phyloP scores from a whole-genome alignment of 1,140 invertebrate species.

The Megalopta genalis region DNA sequence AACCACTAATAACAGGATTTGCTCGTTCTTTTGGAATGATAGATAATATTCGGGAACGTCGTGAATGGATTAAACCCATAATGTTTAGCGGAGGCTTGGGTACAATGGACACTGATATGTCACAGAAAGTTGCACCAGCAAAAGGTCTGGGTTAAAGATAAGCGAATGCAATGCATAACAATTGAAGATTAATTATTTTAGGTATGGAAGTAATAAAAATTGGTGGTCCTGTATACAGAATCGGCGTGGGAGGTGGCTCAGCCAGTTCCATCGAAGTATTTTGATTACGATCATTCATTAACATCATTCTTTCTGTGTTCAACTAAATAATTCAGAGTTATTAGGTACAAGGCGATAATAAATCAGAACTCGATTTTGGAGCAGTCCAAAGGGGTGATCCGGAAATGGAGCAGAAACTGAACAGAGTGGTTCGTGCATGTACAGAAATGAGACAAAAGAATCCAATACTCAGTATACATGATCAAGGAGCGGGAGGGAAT shows the following conservation, averaged over 20 bases:
- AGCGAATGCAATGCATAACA: neutral
- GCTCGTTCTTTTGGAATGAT: conserved; percentile 93
- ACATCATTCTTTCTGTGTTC: neutral
- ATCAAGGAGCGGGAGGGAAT: conserved; percentile 98
- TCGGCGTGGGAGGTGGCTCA: conserved; percentile 97
- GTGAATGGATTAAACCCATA: conserved; percentile 98
- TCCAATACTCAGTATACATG: conserved; percentile 96
- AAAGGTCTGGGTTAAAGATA: conserved; percentile 81
- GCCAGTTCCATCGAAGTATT: conserved; percentile 95
- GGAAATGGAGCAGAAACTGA: conserved; percentile 99
- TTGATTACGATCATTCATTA: no score
- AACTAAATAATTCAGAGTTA: conserved; percentile 1
- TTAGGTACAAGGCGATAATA: conserved; percentile 93
- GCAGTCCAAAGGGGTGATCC: conserved; percentile 98
- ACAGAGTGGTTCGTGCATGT: conserved; percentile 95
- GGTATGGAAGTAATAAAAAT: conserved; percentile 95
- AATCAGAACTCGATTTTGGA: conserved; percentile 93
- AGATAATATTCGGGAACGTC: conserved; percentile 84
- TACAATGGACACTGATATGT: conserved; percentile 90
- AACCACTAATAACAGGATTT: conserved; percentile 96
- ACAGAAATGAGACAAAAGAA: conserved; percentile 90
- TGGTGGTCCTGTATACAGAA: conserved; percentile 97
- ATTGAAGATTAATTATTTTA: conserved; percentile 38
- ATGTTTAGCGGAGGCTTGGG: conserved; percentile 99
- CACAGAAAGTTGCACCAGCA: conserved; percentile 86